Evolutionary conservation across 2,888 invertebrate genomes (phyloP), one percentile per base, ranked within the genome.

Genomic region (Spilarctia lutea): DNA sequence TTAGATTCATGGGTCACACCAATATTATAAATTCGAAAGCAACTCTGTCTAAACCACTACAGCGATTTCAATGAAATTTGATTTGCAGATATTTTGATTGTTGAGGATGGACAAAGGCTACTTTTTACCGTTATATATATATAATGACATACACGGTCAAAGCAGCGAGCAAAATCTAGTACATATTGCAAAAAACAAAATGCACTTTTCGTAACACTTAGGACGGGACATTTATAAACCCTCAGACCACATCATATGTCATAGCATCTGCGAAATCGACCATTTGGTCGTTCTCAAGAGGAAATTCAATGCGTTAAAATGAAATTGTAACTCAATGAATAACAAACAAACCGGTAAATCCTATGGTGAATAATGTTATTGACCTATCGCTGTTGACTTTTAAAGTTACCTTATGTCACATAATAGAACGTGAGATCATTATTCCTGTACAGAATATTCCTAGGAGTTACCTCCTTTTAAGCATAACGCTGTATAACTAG

Each of bases 391-490:
- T 42, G 42, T 60, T n/a, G 7, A 33, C 66, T 27, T 56, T 11
- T 35, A 56, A 63, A 67, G 24, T 56, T 67, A 42, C 35, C 20
- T 72, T 56, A 24, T 72, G 63, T 68, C 16, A 72, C 30, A n/a
- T 39, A 33, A 30, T 35, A 30, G 30, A 52, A 52, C 8, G 52
- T 10, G 24, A 8, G 52, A 52, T 20, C 6, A 20, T 18, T 18
- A 48, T 20, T 48, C 20, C 20, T 6, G 16, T 48, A 48, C 39
- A 27, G 30, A 74, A 33, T 70, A 33, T 72, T 75, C 63, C 66
- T 73, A n/a, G 39, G 66, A 79, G 42, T 80, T 74, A 72, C 71
- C 79, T 30, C 66, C 48, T 68, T 35, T 65, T 39, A 65, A 63
- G 30, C 70, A 48, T 65, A 33, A 42, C 35, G 30, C 6, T 52